Conservation (phyloP, 2,113 vertebrate genomes). For the Melanerpes formicivorus region DNA sequence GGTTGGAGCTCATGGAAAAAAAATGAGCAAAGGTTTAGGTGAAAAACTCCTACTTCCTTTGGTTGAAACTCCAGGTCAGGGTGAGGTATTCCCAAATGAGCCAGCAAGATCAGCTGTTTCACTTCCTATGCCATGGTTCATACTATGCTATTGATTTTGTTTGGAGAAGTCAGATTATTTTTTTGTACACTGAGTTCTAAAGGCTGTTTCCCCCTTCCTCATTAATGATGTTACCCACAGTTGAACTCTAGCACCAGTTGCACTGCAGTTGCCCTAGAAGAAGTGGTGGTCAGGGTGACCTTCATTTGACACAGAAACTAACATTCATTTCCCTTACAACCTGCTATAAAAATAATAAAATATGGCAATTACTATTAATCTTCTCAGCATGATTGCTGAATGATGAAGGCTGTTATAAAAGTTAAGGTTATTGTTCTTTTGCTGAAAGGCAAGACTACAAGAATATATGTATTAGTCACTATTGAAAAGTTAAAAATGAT, state of each 20-base stretch:
- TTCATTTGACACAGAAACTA: slow-evolving; percentile 51
- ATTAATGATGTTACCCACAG: background rate
- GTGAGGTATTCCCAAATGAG: background rate
- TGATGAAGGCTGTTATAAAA: background rate
- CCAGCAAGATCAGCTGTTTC: background rate
- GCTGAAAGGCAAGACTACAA: slow-evolving; percentile 5
- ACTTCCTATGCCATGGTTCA: slow-evolving; percentile 7
- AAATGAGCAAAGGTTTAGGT: background rate
- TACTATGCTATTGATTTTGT: slow-evolving; percentile 18
- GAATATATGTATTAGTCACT: background rate
- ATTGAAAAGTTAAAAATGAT: background rate
- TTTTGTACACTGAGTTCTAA: slow-evolving; percentile 16
- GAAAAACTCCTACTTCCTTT: background rate
- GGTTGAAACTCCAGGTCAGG: background rate
- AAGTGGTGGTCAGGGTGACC: slow-evolving; percentile 18
- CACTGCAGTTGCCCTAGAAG: background rate
- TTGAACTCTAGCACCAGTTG: background rate
- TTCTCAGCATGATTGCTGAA: background rate
- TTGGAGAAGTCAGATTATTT: background rate
- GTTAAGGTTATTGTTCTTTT: background rate
- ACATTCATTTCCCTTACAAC: slow-evolving; percentile 43
- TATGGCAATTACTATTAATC: background rate
- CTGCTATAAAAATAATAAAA: slow-evolving; percentile 54
- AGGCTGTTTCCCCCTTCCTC: background rate
- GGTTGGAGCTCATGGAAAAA: background rate